Evolutionary conservation across 2,113 vertebrate species (phyloP).

Genomic region (Salvelinus alpinus): DNA sequence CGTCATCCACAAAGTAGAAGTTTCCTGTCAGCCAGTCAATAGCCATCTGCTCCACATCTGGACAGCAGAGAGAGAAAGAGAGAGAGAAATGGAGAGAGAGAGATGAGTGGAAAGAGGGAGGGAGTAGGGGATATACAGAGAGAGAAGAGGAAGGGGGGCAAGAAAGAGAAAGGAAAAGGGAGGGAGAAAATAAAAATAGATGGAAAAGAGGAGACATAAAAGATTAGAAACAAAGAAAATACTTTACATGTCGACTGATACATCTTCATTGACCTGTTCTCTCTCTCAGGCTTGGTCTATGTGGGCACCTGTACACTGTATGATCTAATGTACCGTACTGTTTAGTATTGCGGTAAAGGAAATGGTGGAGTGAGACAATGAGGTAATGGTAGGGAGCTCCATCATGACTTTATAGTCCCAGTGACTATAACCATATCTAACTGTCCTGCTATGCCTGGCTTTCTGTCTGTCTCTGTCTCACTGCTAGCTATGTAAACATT

Average conservation of each 20-base stretch:
- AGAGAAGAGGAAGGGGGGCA: background rate
- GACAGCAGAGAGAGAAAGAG: background rate
- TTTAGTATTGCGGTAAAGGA: too few species aligned
- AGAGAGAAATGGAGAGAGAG: background rate
- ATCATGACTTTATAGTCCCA: background rate
- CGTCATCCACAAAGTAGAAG: slow-evolving; percentile 98
- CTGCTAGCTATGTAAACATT: background rate
- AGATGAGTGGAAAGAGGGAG: slow-evolving; percentile 7
- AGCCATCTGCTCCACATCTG: slow-evolving; percentile 98
- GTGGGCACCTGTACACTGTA: too few species aligned
- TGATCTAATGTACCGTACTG: too few species aligned
- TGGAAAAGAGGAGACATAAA: background rate
- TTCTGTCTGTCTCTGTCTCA: background rate
- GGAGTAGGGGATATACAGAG: slow-evolving; percentile 2
- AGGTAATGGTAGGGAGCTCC: background rate
- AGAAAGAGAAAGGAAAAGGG: background rate
- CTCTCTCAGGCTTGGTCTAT: too few species aligned
- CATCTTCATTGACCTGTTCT: too few species aligned
- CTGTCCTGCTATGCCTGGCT: background rate
- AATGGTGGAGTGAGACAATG: background rate
- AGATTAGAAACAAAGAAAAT: background rate
- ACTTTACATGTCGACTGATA: too few species aligned
- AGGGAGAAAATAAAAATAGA: background rate
- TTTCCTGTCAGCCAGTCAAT: slow-evolving; percentile 98
- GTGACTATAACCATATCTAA: background rate